Evolutionary conservation across 1,140 invertebrate species (phyloP), one percentile per base, ranked within the genome.

Genomic region (Hyles vespertilio): DNA sequence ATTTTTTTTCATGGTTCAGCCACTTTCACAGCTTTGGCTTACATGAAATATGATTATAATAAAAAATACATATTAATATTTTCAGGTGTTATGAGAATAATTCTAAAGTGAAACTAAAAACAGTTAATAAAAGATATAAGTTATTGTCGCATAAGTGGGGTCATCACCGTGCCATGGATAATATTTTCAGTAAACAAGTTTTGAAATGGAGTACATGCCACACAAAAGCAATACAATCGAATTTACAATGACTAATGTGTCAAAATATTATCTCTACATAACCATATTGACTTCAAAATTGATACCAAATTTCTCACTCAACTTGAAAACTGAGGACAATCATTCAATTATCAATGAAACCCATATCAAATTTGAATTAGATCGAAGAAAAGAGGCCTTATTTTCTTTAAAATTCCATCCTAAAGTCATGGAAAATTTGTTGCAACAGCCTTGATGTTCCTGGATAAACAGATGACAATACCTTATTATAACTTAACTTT

Each of bases 401-500:
- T 76, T 88, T 53, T 53, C 58, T 34, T 59, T 85, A 58, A 75
- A 67, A 64, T 88, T 88, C 68, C 81, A 84, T 55, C 85, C 85
- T 5, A 85, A 77, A 56, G 67, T 8, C 72, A 75, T 59, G 84
- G 84, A 32, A 71, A 58, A 74, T 85, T 79, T 72, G 69, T 81
- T 6, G 60, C 81, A n/a, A 71, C 74, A 10, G 83, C 84, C 32
- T 43, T 75, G 8, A 52, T 88, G 51, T 87, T 78, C 74, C 67
- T 88, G 22, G 84, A 85, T 52, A 84, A 83, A 67, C 63, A 76
- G 55, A 78, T 79, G 74, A 70, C 72, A 12, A 74, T 72, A 47
- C 82, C 84, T 3, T 88, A 81, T 59, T 73, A 71, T 33, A 87
- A 88, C 65, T 71, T 88, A 51, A 83, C 78, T 53, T 88, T 88